phyloP scores from a whole-genome alignment of 2,888 invertebrate genomes.

The Arctia plantaginis region DNA sequence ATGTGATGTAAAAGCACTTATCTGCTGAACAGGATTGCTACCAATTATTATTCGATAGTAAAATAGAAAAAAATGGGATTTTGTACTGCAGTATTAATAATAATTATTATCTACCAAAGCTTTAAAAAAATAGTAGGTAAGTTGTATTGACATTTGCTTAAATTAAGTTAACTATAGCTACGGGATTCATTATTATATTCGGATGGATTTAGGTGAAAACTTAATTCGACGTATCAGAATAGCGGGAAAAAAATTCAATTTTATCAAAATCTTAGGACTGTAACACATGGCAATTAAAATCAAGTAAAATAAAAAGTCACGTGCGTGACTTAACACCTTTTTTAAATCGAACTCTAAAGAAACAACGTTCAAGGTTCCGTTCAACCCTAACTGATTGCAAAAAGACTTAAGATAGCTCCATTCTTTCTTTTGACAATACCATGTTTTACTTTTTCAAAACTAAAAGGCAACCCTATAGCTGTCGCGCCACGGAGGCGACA shows the following conservation, averaged over 20 bases:
- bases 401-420: not conserved
- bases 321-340: not conserved
- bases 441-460: not conserved
- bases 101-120: too few species aligned
- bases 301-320: not conserved
- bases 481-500: conserved; percentile 61
- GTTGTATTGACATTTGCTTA: not conserved
- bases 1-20: too few species aligned
- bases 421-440: not conserved
- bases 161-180: not conserved
- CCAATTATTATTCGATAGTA: too few species aligned
- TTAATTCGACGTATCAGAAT: not conserved
- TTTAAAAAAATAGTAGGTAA: not conserved
- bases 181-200: not conserved
- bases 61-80: too few species aligned
- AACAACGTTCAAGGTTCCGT: not conserved
- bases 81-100: too few species aligned
- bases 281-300: not conserved
- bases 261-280: not conserved
- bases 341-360: not conserved
- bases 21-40: too few species aligned
- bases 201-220: not conserved
- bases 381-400: not conserved
- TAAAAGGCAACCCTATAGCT: conserved; percentile 25
- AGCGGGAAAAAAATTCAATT: not conserved